A percentile compares a stretch with the other conserved stretches of the same genome.
phyloP scores from a whole-genome alignment of 2,113 vertebrate genomes.

The Varanus komodoensis region DNA sequence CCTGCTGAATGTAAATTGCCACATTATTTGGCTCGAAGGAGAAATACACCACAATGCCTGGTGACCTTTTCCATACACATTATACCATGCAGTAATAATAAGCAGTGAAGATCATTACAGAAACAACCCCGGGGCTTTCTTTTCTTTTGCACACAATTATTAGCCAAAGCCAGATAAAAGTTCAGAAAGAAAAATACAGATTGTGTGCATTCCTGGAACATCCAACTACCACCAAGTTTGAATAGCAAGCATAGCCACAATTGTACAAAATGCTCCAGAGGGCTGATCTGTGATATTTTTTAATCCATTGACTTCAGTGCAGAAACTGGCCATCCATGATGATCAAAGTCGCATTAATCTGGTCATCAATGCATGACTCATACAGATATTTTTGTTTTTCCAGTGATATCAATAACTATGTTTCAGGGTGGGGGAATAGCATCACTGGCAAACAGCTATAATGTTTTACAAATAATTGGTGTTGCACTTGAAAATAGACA shows the following conservation, averaged over 20 bases:
- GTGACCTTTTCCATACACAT: conserved; percentile 42
- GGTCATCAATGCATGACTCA: not conserved
- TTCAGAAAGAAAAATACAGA: conserved; percentile 29
- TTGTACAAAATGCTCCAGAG: conserved; percentile 12
- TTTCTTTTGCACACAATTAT: conserved; percentile 22
- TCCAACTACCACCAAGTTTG: not conserved
- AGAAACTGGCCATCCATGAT: not conserved
- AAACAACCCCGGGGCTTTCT: conserved; percentile 16
- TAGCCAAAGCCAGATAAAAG: conserved; percentile 18
- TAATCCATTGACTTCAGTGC: not conserved
- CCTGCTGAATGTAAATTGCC: conserved; percentile 14
- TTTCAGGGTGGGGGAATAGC: not conserved
- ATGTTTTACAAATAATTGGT: not conserved
- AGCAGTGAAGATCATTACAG: conserved; percentile 13
- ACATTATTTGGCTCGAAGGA: conserved; percentile 1
- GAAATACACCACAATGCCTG: conserved; percentile 18
- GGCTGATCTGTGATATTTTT: conserved; percentile 24
- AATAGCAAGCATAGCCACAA: not conserved
- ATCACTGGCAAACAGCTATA: not conserved
- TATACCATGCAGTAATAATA: conserved; percentile 27
- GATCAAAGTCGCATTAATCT: conserved; percentile 4
- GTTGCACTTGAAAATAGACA: not conserved
- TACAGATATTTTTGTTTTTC: not conserved
- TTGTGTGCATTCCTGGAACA: conserved; percentile 17
- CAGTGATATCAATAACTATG: not conserved